phyloP scores from a whole-genome alignment of 2,797 vertebrate species.

The Eleutherodactylus coqui region DNA sequence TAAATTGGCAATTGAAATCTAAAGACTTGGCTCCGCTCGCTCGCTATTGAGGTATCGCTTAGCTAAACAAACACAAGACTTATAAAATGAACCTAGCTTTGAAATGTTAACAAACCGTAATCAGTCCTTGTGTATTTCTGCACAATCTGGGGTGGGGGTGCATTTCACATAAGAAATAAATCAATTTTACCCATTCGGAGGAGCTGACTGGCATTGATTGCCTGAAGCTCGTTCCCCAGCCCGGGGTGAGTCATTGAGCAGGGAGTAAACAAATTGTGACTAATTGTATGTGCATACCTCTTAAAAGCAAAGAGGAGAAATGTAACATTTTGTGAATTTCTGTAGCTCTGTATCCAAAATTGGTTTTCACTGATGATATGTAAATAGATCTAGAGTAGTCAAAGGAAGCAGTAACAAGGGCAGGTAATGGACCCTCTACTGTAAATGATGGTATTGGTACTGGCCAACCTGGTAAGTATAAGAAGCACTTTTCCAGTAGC shows the following conservation, averaged over 20 bases:
- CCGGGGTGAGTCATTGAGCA: not conserved
- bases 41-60: constrained; percentile 40
- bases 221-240: not conserved
- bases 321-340: not conserved
- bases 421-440: too few relatives aligned
- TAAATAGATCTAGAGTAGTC: too few relatives aligned
- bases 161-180: constrained; percentile 29
- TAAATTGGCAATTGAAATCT: constrained; percentile 52
- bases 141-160: not conserved
- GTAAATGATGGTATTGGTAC: too few relatives aligned
- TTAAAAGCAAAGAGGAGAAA: not conserved
- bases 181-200: constrained; percentile 20
- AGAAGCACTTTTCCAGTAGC: too few relatives aligned
- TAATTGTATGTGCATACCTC: not conserved
- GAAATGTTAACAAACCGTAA: constrained; percentile 54
- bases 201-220: constrained; percentile 7
- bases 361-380: too few relatives aligned
- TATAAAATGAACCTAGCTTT: constrained; percentile 47
- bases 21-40: constrained; percentile 12
- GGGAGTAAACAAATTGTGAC: not conserved
- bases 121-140: constrained; percentile 29
- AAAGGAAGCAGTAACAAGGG: too few relatives aligned
- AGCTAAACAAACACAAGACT: constrained; percentile 44
- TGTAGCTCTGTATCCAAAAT: too few relatives aligned
- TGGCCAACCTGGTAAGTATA: too few relatives aligned